Percentiles rank a stretch among this genome's conserved stretches.
Evolutionary conservation across 2,113 vertebrate genomes (phyloP).

Genomic region (Sceloporus undulatus): DNA sequence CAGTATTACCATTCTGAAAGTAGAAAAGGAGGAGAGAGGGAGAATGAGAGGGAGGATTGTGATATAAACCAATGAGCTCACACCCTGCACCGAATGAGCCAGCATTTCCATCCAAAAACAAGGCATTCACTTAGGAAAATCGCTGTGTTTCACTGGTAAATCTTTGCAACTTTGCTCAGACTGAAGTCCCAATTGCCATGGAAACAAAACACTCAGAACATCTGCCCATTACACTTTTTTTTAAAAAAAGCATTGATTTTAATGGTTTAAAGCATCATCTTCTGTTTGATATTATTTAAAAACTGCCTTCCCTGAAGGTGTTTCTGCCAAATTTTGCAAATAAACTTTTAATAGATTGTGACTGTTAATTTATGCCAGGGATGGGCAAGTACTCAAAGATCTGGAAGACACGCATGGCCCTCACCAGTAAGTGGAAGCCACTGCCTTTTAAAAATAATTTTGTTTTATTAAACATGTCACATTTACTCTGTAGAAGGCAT

Average conservation of each 20-base stretch:
- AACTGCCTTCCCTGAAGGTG: background rate
- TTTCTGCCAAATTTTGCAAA: background rate
- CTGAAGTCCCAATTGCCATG: conserved; percentile 76
- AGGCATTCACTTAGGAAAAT: conserved; percentile 77
- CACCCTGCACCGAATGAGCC: conserved; percentile 73
- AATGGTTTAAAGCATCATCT: conserved; percentile 73
- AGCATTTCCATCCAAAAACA: conserved; percentile 84
- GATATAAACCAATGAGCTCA: conserved; percentile 79
- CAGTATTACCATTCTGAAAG: conserved; percentile 96
- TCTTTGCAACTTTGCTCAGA: conserved; percentile 80
- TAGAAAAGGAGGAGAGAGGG: conserved; percentile 62
- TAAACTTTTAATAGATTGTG: background rate
- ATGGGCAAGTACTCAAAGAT: background rate
- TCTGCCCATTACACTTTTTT: conserved; percentile 71
- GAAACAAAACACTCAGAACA: conserved; percentile 83
- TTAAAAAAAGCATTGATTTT: conserved; percentile 56
- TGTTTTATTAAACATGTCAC: too few relatives aligned
- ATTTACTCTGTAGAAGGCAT: too few relatives aligned
- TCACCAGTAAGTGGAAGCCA: background rate
- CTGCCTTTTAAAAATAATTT: too few relatives aligned
- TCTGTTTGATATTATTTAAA: conserved; percentile 15
- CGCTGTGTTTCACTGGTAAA: conserved; percentile 72
- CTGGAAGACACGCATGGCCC: background rate
- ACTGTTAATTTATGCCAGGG: background rate
- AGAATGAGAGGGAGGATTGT: conserved; percentile 67